These are phyloP conservation scores for Avahi laniger DNA, from an alignment of 2,797 vertebrate species.

Conservation along the genomic window DNA sequence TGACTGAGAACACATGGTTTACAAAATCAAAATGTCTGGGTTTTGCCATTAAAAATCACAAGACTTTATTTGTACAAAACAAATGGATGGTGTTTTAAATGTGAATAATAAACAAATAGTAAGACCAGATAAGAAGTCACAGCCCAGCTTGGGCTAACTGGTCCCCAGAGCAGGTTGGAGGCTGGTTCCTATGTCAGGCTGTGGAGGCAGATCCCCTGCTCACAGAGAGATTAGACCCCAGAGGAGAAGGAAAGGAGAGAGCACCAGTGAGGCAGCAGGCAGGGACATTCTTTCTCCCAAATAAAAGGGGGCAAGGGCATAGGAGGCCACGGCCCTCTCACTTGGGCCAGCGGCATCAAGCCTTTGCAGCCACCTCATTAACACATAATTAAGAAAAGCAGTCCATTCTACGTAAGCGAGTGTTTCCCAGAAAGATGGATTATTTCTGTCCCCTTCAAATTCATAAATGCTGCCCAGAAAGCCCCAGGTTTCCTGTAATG, in stretches of 20 bases:
- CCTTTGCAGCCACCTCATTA: constrained; percentile 67
- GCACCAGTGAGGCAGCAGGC: background rate
- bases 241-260: background rate
- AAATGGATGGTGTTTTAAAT: background rate
- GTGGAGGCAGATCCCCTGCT: background rate
- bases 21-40: background rate
- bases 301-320: background rate
- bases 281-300: background rate
- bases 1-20: background rate
- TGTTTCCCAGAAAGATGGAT: constrained; percentile 69
- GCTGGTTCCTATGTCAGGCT: background rate
- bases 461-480: constrained; percentile 66
- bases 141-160: background rate
- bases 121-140: background rate
- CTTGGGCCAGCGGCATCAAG: constrained; percentile 20
- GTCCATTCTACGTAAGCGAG: background rate
- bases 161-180: background rate
- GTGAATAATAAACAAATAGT: background rate
- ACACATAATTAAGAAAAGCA: constrained; percentile 61
- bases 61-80: background rate
- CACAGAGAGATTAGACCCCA: background rate
- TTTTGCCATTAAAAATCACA: constrained; percentile 23
- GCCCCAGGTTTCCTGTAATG: constrained; percentile 66
- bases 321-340: constrained; percentile 1
- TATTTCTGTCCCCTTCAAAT: constrained; percentile 68